These are phyloP conservation scores for Ceriagrion tenellum DNA, from an alignment of 2,888 invertebrate species.

Conservation along the genomic window DNA sequence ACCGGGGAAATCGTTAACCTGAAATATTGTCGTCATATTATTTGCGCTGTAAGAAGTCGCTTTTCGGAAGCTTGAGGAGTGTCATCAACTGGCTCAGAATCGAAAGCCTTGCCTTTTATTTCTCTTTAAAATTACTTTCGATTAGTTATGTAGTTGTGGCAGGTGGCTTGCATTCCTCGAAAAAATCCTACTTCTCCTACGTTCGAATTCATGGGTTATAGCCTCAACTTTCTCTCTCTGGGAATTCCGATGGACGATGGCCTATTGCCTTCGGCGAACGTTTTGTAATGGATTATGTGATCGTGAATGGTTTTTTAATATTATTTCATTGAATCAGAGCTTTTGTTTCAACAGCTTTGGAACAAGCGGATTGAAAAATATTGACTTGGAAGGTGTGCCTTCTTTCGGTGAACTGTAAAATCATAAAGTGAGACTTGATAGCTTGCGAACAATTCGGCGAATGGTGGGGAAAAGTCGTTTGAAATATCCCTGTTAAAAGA, in stretches of 20 bases:
- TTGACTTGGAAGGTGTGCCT: too few species aligned
- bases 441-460: too few species aligned
- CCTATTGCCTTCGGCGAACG: neutral
- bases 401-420: too few species aligned
- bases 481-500: too few species aligned
- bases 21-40: too few species aligned
- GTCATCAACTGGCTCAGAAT: neutral
- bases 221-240: neutral
- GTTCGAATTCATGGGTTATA: neutral
- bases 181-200: neutral
- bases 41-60: too few species aligned
- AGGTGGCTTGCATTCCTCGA: neutral
- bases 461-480: too few species aligned
- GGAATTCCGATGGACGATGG: neutral
- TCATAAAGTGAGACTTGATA: too few species aligned
- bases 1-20: too few species aligned
- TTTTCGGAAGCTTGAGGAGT: neutral
- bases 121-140: neutral
- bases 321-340: too few species aligned
- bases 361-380: too few species aligned
- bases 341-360: too few species aligned
- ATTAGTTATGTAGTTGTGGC: neutral
- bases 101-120: neutral
- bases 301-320: neutral
- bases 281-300: neutral